A percentile compares a stretch with the other conserved stretches of the same genome.
These are phyloP conservation scores for Otocyon megalotis DNA, from an alignment of 2,113 vertebrate species.

Conservation along the genomic window DNA sequence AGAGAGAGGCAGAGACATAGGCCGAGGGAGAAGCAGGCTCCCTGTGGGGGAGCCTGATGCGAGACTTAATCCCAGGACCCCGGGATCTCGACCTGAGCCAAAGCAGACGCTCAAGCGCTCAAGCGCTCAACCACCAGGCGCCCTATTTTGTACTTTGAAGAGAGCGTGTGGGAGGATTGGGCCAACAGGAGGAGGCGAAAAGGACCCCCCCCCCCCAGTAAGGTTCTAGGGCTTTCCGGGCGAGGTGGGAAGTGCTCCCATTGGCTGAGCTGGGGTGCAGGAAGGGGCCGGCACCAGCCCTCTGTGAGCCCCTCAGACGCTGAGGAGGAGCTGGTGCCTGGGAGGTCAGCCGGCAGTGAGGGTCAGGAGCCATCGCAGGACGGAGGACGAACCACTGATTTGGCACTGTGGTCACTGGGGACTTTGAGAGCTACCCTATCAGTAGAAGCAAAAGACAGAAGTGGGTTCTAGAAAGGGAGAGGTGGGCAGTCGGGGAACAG, in stretches of 20 bases:
- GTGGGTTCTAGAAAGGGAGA: not conserved
- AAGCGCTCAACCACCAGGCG: no score
- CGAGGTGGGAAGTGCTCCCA: rapidly evolving
- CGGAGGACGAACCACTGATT: not conserved
- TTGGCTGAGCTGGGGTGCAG: not conserved
- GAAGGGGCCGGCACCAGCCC: not conserved
- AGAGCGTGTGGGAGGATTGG: no score
- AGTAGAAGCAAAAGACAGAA: not conserved
- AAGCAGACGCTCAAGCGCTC: no score
- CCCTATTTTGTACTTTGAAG: not conserved
- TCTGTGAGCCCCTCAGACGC: not conserved
- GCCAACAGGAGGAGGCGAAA: rapidly evolving
- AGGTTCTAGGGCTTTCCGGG: not conserved
- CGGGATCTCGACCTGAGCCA: no score
- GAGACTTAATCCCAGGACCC: no score
- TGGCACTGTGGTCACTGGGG: rapidly evolving
- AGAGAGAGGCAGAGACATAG: no score
- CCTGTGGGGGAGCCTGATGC: no score
- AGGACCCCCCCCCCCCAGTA: rapidly evolving
- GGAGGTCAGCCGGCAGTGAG: not conserved
- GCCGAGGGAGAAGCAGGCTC: no score
- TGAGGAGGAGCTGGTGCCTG: not conserved
- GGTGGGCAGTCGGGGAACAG: not conserved
- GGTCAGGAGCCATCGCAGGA: not conserved
- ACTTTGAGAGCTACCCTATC: not conserved